Base-by-base conservation (phyloP, 2,797 vertebrate species). In the Intellagama lesueurii region DNA sequence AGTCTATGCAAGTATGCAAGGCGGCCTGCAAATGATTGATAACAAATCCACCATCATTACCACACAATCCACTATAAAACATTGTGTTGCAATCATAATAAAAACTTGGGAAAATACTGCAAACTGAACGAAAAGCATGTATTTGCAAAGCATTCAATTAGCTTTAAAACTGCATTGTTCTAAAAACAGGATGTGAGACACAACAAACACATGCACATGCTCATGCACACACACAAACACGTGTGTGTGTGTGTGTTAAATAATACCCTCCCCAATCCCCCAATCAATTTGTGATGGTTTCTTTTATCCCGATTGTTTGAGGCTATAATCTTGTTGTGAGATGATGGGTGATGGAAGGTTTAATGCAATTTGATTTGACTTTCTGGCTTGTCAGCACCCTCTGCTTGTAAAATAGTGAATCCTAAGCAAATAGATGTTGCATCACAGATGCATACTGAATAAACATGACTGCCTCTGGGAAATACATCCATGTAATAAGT, bases 361-460 rank as follows among this genome's bases (percentile, higher is more conserved):
- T 88, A 88, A 87, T 87, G 60, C 7, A 47, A 88, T 82, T 75
- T 88, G 79, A 72, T 75, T 60, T 82, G 52, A 85, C 83, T 72
- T 85, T 85, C 49, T 60, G 49, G 83, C 83, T 75, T 75, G 22
- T 85, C 83, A 85, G 70, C 83, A 40, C 83, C 83, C 83, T 76
- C 49, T 85, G 80, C 69, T 82, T 82, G 79, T 60, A 8, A 75
- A 73, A 73, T 35, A n/a, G 24, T 82, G 87, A 82, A 64, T 88
- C 56, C 30, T 88, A 64, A 81, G 79, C 56, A 75, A n/a, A 81
- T 81, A 60, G 52, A 81, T n/a, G 52, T 30, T 82, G 19, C 8
- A 64, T 40, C 40, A 32, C 6, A 44, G 8, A 30, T 80, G n/a
- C 66, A 72, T 49, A 87, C 22, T 47, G 56, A 78, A 47, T 66